A percentile compares a stretch with the other conserved stretches of the same genome.
These are phyloP conservation scores for Pithys albifrons DNA, from an alignment of 2,113 vertebrate species.

Conservation along the genomic window DNA sequence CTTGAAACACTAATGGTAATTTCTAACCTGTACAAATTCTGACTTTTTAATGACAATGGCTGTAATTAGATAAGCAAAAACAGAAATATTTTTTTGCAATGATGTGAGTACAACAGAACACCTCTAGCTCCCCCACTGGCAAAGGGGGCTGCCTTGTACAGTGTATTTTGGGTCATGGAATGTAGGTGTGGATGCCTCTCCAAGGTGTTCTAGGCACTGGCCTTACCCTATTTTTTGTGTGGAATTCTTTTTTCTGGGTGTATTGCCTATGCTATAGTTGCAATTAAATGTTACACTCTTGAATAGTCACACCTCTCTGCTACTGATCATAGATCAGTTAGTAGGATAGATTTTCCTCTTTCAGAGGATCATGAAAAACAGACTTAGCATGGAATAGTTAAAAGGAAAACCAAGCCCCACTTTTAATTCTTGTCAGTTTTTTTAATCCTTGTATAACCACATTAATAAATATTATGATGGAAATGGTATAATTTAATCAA, in stretches of 20 bases:
- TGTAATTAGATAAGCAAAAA: neutral
- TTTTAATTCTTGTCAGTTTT: neutral
- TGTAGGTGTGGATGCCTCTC: neutral
- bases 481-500: neutral
- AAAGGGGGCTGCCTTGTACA: neutral
- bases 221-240: neutral
- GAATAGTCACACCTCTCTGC: neutral
- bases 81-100: fast-evolving
- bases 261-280: neutral
- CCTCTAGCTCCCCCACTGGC: neutral
- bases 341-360: neutral
- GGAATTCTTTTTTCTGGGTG: neutral
- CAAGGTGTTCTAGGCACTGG: neutral
- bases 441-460: neutral
- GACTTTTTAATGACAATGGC: neutral
- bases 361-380: neutral
- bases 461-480: neutral
- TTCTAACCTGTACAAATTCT: neutral
- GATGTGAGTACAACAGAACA: fast-evolving
- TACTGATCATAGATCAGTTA: neutral
- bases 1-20: neutral
- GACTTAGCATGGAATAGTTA: neutral
- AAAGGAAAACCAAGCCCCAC: neutral
- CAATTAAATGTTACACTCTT: neutral
- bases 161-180: neutral